Evolutionary conservation across 2,888 invertebrate genomes (phyloP).

Genomic region (Sycophila texana): DNA sequence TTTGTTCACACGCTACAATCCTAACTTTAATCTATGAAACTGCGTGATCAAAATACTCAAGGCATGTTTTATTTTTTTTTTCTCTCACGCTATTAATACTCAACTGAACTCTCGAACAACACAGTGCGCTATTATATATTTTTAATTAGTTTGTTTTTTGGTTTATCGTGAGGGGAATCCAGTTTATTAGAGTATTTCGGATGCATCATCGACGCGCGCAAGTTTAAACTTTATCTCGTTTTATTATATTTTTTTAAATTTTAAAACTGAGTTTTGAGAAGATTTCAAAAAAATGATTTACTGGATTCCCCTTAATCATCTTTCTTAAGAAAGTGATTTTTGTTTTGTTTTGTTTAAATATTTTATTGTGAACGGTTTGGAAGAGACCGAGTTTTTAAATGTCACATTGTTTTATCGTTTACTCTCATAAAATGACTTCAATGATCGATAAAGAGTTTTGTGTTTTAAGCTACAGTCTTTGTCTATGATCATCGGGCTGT

Average conservation of each 20-base stretch:
- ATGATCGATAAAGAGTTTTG: constrained; percentile 68
- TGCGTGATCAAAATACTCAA: constrained; percentile 51
- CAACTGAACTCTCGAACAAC: constrained; percentile 41
- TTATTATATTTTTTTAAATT: neutral
- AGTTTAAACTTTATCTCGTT: neutral
- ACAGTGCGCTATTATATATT: constrained; percentile 31
- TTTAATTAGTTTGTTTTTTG: constrained; percentile 7
- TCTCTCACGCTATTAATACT: constrained; percentile 47
- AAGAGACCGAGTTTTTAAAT: constrained; percentile 62
- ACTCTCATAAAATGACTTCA: constrained; percentile 51
- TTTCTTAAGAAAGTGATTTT: constrained; percentile 37
- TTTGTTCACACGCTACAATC: constrained; percentile 34
- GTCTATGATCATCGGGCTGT: constrained; percentile 64
- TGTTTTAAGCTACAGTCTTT: constrained; percentile 73
- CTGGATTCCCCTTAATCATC: constrained; percentile 32
- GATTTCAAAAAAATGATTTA: neutral
- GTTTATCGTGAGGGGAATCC: constrained; percentile 27
- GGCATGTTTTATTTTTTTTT: constrained; percentile 25
- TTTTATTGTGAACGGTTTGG: constrained; percentile 63
- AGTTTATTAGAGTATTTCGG: constrained; percentile 30
- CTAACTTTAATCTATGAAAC: constrained; percentile 51
- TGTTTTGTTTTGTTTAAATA: constrained; percentile 42
- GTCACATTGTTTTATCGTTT: constrained; percentile 54
- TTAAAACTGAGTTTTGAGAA: constrained; percentile 4
- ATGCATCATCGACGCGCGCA: neutral